Conservation (phyloP, 2,888 invertebrate genomes). For the Chloromyia formosa region DNA sequence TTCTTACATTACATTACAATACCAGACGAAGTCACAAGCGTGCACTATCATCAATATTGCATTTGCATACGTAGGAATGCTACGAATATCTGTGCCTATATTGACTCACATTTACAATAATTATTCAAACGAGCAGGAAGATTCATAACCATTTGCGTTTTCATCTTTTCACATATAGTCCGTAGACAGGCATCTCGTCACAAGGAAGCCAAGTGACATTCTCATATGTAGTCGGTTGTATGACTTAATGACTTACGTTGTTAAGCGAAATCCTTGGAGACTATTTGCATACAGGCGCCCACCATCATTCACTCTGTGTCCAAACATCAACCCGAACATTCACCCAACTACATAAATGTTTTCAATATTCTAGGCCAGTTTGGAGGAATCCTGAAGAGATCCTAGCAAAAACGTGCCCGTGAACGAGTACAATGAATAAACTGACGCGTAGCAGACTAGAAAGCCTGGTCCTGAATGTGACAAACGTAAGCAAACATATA, state of each 20-base stretch:
- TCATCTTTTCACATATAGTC: not conserved
- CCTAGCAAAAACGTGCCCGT: not conserved
- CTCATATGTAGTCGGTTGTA: slow-evolving; percentile 11
- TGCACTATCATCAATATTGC: too few relatives aligned
- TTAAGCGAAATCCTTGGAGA: slow-evolving; percentile 19
- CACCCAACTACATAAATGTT: slow-evolving; percentile 5
- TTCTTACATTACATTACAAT: too few relatives aligned
- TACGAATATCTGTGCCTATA: too few relatives aligned
- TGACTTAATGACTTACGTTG: slow-evolving; percentile 29
- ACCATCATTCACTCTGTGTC: slow-evolving; percentile 2
- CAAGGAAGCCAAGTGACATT: slow-evolving; percentile 13
- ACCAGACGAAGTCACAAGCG: too few relatives aligned
- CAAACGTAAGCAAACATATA: too few relatives aligned
- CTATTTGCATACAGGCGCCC: not conserved
- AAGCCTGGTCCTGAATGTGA: not conserved
- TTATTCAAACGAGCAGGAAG: not conserved
- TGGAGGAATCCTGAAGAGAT: slow-evolving; percentile 9
- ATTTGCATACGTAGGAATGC: too few relatives aligned
- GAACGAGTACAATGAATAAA: not conserved
- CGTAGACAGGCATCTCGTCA: not conserved
- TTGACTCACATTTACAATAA: not conserved
- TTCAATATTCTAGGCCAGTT: not conserved
- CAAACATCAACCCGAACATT: slow-evolving; percentile 28
- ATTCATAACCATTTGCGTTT: not conserved
- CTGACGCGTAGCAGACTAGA: not conserved